Evolutionary conservation across 2,113 vertebrate species (phyloP), one percentile per base, ranked within the genome.

Genomic region (Montifringilla adamsi): DNA sequence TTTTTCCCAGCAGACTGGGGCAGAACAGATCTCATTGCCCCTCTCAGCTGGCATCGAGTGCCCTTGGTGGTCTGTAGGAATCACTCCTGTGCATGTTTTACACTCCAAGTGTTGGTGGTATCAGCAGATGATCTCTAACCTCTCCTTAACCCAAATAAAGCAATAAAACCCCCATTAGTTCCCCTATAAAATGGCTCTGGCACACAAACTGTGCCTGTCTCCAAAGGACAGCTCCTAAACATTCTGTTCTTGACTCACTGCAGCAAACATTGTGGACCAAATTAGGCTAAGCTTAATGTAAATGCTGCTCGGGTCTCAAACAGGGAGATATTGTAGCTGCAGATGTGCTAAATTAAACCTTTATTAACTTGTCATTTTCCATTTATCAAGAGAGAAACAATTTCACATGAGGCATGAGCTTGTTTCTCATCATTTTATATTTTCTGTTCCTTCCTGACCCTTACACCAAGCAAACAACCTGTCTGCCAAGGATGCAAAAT

Each of bases 301-400:
- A 87, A 58, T 55, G 53, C 13, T n/a, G 55, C 39, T 47, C 27
- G 23, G 30, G 28, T 62, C 85, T 86, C 85, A 59, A 52, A 58
- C 35, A 47, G 33, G 68, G 76, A 70, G 56, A 31, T 62, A 30
- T 0, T 67, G 35, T 7, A 47, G 56, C 35, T 86, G 81, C 72
- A 94, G 91, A 77, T 88, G 88, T 67, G 83, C 87, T 84, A 53
- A 84, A 90, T 93, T 63, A 87, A 86, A 80, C 84, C 67, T 90
- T 74, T 31, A 90, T 86, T 85, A 94, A 70, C 31, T 67, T 91
- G 78, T 75, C 82, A 55, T 50, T 78, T 89, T n/a, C 74, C 69
- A 75, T 79, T 83, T 89, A 62, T 50, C 56, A 26, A 31, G 63
- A 77, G 33, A 70, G 68, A 66, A 83, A 33, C 88, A 52, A 37